Evolutionary conservation across 2,797 vertebrate species (phyloP).

Genomic region (Acanthiza pusilla): DNA sequence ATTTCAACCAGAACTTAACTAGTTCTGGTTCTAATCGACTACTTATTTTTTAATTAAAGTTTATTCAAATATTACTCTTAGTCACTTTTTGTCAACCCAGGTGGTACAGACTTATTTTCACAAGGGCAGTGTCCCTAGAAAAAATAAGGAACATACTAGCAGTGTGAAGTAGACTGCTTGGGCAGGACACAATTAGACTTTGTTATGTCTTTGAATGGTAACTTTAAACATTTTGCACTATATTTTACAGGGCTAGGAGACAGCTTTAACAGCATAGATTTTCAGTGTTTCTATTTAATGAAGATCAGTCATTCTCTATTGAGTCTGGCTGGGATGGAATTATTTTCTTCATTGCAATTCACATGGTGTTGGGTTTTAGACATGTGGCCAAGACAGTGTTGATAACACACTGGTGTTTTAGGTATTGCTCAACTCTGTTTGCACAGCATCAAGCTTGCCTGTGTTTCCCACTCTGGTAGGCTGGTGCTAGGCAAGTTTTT

Average conservation of each 20-base stretch:
- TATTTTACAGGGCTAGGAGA: background rate
- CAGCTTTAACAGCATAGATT: background rate
- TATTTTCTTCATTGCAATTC: background rate
- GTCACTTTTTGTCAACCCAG: background rate
- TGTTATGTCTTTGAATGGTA: background rate
- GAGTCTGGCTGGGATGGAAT: background rate
- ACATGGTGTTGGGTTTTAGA: background rate
- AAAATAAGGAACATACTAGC: background rate
- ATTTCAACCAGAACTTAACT: background rate
- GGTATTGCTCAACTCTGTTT: background rate
- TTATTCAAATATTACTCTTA: background rate
- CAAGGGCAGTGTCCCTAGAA: background rate
- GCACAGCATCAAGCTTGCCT: background rate
- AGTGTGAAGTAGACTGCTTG: background rate
- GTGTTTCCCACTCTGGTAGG: background rate
- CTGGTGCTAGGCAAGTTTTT: background rate
- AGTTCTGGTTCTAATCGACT: background rate
- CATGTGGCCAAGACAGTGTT: fast-evolving
- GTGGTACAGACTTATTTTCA: background rate
- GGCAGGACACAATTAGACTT: background rate
- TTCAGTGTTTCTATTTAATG: background rate
- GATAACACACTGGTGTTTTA: background rate
- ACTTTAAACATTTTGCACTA: background rate
- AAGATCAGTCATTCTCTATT: background rate
- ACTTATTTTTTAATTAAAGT: background rate